Base-by-base conservation (phyloP, 2,797 vertebrate species). In the Distichodus sexfasciatus region DNA sequence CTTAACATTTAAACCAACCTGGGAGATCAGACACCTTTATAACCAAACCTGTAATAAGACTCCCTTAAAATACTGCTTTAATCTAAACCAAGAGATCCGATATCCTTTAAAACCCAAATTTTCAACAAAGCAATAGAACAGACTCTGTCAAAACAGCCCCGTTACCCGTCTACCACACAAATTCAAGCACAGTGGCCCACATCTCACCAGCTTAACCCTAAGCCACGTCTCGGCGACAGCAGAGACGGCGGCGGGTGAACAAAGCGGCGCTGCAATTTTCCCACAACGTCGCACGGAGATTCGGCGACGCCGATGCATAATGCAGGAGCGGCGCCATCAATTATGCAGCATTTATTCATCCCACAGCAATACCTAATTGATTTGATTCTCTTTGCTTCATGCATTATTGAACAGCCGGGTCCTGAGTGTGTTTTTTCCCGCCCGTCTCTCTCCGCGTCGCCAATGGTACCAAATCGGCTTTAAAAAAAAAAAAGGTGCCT, bases 331-430 rank as follows among this genome's bases (percentile, higher is more conserved):
- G 74, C 17, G 51, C 33, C 78, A 85, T 89, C 84, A 87, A 85
- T 89, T 88, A 88, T 87, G 82, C 81, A 85, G 84, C 78, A 72
- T 87, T 89, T 87, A 87, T 88, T 87, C 85, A 81, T 84, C 77
- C 83, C 78, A 79, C 81, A 82, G 85, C 81, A 83, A 84, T 83
- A 82, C 79, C 80, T 88, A 85, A 81, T 85, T 87, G 85, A 86
- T 88, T 87, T 82, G 81, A 84, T 86, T 86, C 79, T 79, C 74
- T 85, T 69, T 68, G 78, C 77, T 75, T 83, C 80, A 86, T 88
- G 87, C 83, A 80, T 89, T 83, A 88, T 89, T 86, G 81, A 89
- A 71, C 36, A 73, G 48, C 68, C 51, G 69, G 81, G 69, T 71
- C 69, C 12, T 66, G 53, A 53, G 46, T 62, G 71, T 50, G 62